Conservation (phyloP, 2,888 invertebrate species). For the Synanthedon tipuliformis region DNA sequence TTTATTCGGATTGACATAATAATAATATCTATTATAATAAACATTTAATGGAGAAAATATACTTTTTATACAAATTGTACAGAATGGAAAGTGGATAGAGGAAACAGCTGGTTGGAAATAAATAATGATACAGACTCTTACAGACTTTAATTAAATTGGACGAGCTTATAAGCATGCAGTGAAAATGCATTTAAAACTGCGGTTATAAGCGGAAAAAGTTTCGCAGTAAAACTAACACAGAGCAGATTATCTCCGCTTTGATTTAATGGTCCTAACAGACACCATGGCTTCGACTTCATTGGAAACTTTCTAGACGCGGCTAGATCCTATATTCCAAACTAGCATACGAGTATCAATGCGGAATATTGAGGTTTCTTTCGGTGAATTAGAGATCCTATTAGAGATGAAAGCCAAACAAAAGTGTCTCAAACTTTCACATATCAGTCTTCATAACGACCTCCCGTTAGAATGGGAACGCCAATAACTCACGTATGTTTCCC, state of each 20-base stretch:
- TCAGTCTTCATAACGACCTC: slow-evolving; percentile 9
- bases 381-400: not conserved
- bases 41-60: too few species aligned
- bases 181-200: too few species aligned
- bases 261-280: not conserved
- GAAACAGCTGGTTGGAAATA: too few species aligned
- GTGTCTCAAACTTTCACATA: slow-evolving; percentile 26
- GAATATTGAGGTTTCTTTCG: not conserved
- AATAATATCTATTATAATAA: too few species aligned
- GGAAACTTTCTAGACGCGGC: not conserved
- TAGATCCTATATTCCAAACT: not conserved
- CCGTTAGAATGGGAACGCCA: slow-evolving; percentile 10
- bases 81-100: too few species aligned
- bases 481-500: slow-evolving; percentile 22
- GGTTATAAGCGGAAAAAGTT: too few species aligned
- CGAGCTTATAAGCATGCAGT: too few species aligned
- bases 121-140: too few species aligned
- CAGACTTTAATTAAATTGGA: too few species aligned
- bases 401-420: not conserved
- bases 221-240: too few species aligned
- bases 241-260: not conserved
- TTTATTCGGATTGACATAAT: too few species aligned
- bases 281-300: not conserved
- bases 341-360: not conserved
- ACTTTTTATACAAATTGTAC: too few species aligned